phyloP scores from a whole-genome alignment of 1,140 invertebrate genomes.

The Drosophila grimshawi region DNA sequence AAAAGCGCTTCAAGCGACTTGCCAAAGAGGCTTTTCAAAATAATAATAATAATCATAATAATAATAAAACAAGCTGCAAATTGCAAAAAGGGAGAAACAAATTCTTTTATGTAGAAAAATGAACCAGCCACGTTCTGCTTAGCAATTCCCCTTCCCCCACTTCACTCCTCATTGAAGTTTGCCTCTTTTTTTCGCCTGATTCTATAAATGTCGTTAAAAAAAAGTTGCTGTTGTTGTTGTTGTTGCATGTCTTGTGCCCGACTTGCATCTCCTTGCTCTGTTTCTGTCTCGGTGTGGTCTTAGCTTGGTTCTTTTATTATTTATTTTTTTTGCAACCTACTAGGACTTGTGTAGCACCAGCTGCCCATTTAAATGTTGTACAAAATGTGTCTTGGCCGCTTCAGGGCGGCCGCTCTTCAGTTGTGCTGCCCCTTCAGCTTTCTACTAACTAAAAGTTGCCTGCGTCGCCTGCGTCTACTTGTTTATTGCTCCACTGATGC shows the following conservation, averaged over 20 bases:
- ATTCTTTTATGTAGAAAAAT: conserved; percentile 26
- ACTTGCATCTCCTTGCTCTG: background rate
- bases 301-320: conserved; percentile 14
- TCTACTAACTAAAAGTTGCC: conserved; percentile 2
- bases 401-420: conserved; percentile 27
- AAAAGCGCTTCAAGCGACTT: conserved; percentile 69
- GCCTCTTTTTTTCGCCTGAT: conserved; percentile 31
- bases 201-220: conserved; percentile 69
- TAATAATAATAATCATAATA: conserved; percentile 11
- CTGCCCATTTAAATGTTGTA: conserved; percentile 51
- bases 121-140: conserved; percentile 17
- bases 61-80: conserved; percentile 5
- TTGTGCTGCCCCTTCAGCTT: background rate
- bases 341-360: conserved; percentile 6
- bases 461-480: conserved; percentile 8
- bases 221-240: conserved; percentile 32
- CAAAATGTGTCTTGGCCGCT: conserved; percentile 51
- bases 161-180: conserved; percentile 11
- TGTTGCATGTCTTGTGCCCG: conserved; percentile 8
- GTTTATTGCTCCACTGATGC: conserved; percentile 48
- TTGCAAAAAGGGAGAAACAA: conserved; percentile 17
- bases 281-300: conserved; percentile 45
- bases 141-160: background rate
- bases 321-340: background rate
- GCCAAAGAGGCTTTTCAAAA: conserved; percentile 61